Evolutionary conservation across 2,797 vertebrate species (phyloP).

Genomic region (Fistularia tabacaria): DNA sequence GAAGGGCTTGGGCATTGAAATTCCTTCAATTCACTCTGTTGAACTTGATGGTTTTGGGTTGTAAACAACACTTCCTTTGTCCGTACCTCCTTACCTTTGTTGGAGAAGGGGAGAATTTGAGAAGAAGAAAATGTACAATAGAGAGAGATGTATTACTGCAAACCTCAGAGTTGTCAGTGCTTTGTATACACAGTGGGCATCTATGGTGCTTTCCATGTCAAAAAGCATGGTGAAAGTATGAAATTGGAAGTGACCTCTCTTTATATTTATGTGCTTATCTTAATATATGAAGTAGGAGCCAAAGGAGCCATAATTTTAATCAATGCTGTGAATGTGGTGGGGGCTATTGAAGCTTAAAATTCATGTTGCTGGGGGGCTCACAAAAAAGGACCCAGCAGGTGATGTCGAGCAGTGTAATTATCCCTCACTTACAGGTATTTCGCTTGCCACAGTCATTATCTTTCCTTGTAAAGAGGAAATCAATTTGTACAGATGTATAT

Average conservation of each 20-base stretch:
- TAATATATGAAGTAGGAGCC: conserved; percentile 93
- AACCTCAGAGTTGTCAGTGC: no score
- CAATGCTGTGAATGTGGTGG: conserved; percentile 82
- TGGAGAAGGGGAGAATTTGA: neutral
- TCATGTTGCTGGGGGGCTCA: conserved; percentile 82
- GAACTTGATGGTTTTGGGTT: conserved; percentile 19
- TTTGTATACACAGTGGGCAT: no score
- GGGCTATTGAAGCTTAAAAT: conserved; percentile 91
- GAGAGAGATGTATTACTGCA: neutral
- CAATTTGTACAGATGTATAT: conserved; percentile 80
- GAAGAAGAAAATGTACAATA: neutral
- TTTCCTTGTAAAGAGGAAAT: conserved; percentile 79
- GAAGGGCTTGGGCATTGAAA: conserved; percentile 8
- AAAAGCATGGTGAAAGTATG: no score
- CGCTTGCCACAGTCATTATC: conserved; percentile 83
- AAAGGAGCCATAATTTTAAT: conserved; percentile 95
- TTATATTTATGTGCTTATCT: conserved; percentile 76
- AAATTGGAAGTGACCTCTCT: conserved; percentile 23
- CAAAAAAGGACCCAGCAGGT: conserved; percentile 83
- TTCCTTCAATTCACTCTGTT: conserved; percentile 20
- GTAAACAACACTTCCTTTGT: conserved; percentile 20
- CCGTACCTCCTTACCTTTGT: neutral
- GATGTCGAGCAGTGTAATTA: conserved; percentile 85
- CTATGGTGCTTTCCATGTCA: no score
- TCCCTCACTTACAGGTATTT: conserved; percentile 93